Evolutionary conservation across 1,140 invertebrate genomes (phyloP), one percentile per base, ranked within the genome.

Genomic region (Choristoneura fumiferana): DNA sequence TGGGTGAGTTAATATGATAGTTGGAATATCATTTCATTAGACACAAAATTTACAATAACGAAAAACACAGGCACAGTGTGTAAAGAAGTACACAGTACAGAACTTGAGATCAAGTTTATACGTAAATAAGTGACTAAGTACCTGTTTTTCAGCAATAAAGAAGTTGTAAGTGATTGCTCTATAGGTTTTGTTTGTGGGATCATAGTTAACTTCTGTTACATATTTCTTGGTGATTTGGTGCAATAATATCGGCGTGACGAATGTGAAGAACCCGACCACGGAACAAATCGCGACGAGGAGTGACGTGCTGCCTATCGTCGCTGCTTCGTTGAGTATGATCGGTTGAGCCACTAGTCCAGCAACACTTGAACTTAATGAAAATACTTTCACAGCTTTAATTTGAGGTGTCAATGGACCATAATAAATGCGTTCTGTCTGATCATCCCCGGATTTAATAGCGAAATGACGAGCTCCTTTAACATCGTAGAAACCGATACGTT

Each of bases 201-300:
- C 91, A 71, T 96, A 97, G 59, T 93, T 89, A 1, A 98, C 85
- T 60, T 93, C 87, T 0, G 92, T 94, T 0, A 98, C 93, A 91
- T 98, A 98, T 84, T 95, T 96, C 72, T 94, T 97, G 1, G 95
- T 94, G 10, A 98, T 87, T 4, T 92, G 89, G 89, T 98, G 95
- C 59, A 98, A 87, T 17, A 98, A 74, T 13, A 97, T 39, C 0
- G 97, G 97, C 4, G 96, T 97, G 0, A 93, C 87, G 69, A 97
- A 93, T 3, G 96, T 94, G 75, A 97, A 95, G 66, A 97, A 92
- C 15, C 94, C 94, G 0, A 96, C 89, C 38, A 94, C 87, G 0
- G 92, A 90, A 65, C 92, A 94, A 4, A 94, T 57, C 3, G 91
- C 92, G 55, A 94, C 75, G 0, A 93, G 78, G 39, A 93, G 78